Evolutionary conservation across 2,113 vertebrate species (phyloP).

Genomic region (Artemisiospiza belli): DNA sequence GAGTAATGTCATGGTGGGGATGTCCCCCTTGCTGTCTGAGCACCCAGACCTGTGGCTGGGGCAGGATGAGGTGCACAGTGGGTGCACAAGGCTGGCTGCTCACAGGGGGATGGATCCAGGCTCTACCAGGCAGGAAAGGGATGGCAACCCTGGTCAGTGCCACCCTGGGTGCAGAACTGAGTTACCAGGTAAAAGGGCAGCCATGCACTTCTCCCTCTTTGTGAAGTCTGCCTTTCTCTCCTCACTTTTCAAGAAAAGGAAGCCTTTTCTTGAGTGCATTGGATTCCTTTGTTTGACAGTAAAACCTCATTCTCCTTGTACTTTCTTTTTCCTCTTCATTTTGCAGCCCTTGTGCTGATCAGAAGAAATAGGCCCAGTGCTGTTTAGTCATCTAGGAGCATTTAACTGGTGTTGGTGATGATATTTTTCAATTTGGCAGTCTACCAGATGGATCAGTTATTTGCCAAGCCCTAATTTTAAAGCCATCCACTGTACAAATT

Average conservation of each 20-base stretch:
- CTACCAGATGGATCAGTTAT: not conserved
- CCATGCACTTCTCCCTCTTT: rapidly evolving
- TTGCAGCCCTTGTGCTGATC: not conserved
- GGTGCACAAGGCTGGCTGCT: not conserved
- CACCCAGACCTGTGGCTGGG: rapidly evolving
- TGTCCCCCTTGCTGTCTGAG: not conserved
- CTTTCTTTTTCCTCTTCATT: not conserved
- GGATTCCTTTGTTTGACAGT: not conserved
- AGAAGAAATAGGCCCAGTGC: not conserved
- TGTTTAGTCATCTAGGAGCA: not conserved
- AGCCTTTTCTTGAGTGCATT: not conserved
- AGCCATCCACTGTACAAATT: not conserved
- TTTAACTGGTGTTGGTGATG: not conserved
- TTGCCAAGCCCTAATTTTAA: not conserved
- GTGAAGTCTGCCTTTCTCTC: not conserved
- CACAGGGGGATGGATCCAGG: not conserved
- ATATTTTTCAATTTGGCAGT: not conserved
- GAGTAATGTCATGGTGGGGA: not conserved
- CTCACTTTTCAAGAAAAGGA: not conserved
- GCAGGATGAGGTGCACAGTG: not conserved
- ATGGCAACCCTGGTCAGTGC: not conserved
- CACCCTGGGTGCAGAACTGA: not conserved
- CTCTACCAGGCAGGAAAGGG: not conserved
- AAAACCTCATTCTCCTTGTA: not conserved
- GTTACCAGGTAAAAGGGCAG: not conserved